phyloP scores from a whole-genome alignment of 35 echinoderm and acorn worm genomes.

The Nesometra sesokonis region DNA sequence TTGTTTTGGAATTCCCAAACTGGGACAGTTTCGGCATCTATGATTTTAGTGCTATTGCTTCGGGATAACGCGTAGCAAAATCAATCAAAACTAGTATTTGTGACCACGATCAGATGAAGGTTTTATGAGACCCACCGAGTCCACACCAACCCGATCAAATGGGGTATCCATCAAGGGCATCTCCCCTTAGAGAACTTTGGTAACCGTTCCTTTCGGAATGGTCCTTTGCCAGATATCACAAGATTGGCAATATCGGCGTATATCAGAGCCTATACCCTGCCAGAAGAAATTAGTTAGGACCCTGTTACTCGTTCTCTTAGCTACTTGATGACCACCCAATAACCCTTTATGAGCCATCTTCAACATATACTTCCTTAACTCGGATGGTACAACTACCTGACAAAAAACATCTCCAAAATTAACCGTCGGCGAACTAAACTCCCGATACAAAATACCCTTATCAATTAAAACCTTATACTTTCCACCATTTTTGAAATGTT shows the following conservation, averaged over 20 bases:
- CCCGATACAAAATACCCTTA: slow-evolving; percentile 34
- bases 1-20: slow-evolving; percentile 11
- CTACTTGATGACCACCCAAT: slow-evolving; percentile 35
- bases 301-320: slow-evolving; percentile 24
- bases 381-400: slow-evolving; percentile 29
- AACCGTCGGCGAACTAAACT: slow-evolving; percentile 17
- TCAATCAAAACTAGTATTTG: background rate
- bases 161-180: slow-evolving; percentile 10
- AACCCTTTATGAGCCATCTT: slow-evolving; percentile 39
- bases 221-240: slow-evolving; percentile 58
- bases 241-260: slow-evolving; percentile 24
- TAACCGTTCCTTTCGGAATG: slow-evolving; percentile 19
- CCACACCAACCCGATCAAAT: background rate
- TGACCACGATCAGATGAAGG: background rate
- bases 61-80: background rate
- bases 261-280: slow-evolving; percentile 32
- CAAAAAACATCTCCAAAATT: slow-evolving; percentile 16
- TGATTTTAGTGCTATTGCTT: background rate
- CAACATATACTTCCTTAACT: slow-evolving; percentile 21
- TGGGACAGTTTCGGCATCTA: background rate
- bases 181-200: too few species aligned
- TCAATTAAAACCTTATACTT: background rate
- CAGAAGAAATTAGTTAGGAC: slow-evolving; percentile 30
- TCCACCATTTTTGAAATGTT: background rate
- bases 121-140: background rate